A percentile compares a stretch with the other conserved stretches of the same genome.
phyloP scores from a whole-genome alignment of 2,797 vertebrate species.

The Lepidocolaptes lacrymiger region DNA sequence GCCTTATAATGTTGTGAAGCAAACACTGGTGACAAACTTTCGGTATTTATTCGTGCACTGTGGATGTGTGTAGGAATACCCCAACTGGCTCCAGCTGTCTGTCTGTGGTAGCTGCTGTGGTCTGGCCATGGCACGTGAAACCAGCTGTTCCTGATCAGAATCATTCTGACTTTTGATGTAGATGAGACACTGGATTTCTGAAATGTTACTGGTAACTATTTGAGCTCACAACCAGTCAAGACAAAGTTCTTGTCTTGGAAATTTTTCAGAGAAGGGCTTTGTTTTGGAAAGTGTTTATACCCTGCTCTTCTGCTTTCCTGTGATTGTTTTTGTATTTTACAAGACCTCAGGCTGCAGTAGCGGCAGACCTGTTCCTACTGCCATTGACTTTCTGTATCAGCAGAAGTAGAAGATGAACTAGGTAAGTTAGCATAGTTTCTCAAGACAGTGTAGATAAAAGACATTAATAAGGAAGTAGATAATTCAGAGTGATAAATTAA shows the following conservation, averaged over 20 bases:
- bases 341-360: neutral
- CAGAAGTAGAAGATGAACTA: neutral
- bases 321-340: neutral
- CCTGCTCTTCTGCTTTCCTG: neutral
- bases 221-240: neutral
- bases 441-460: neutral
- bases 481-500: neutral
- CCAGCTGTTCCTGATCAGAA: neutral
- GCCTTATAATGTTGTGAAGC: neutral
- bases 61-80: neutral
- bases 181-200: neutral
- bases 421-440: neutral
- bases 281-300: neutral
- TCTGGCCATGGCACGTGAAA: neutral
- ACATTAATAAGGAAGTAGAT: neutral
- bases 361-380: neutral
- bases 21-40: neutral
- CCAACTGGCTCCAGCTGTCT: neutral
- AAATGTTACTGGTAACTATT: rapidly evolving
- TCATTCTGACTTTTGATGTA: neutral
- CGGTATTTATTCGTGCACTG: neutral
- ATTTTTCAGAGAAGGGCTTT: neutral
- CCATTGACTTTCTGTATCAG: neutral
- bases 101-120: neutral
- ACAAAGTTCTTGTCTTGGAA: neutral